phyloP scores from a whole-genome alignment of 2,113 vertebrate species.

The Tragelaphus buxtoni region DNA sequence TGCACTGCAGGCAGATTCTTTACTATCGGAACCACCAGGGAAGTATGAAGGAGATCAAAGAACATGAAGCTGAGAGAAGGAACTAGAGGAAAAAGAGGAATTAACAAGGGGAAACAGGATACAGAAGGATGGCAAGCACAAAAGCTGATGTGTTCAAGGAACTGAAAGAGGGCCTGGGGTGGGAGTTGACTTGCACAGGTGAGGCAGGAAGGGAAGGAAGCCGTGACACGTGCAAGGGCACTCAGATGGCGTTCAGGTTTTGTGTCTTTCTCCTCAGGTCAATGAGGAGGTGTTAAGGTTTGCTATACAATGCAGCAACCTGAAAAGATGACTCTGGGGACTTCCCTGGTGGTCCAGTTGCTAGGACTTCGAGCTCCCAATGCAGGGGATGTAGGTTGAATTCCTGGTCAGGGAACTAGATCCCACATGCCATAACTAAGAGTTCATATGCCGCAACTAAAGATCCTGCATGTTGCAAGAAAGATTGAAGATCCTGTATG shows the following conservation, averaged over 20 bases:
- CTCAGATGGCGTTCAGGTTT: neutral
- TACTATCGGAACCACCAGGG: neutral
- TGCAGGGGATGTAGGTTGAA: neutral
- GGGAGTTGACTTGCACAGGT: no score
- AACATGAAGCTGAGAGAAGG: neutral
- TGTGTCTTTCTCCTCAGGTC: neutral
- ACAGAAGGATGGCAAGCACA: no score
- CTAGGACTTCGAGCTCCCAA: neutral
- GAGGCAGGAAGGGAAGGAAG: neutral
- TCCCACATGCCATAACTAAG: neutral
- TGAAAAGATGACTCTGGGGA: neutral
- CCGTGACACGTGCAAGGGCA: neutral
- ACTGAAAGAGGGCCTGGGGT: neutral
- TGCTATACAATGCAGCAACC: rapidly evolving
- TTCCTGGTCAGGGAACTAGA: neutral
- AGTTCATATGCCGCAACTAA: neutral
- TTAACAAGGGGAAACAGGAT: neutral
- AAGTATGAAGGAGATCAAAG: neutral
- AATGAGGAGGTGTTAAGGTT: neutral
- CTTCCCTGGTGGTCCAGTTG: neutral
- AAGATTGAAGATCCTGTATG: neutral
- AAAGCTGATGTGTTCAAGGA: neutral
- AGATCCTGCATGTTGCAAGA: neutral
- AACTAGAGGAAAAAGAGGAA: neutral
- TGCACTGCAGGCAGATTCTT: neutral